Evolutionary conservation across 1,140 invertebrate species (phyloP), one percentile per base, ranked within the genome.

Genomic region (Plectrocnemia conspersa): DNA sequence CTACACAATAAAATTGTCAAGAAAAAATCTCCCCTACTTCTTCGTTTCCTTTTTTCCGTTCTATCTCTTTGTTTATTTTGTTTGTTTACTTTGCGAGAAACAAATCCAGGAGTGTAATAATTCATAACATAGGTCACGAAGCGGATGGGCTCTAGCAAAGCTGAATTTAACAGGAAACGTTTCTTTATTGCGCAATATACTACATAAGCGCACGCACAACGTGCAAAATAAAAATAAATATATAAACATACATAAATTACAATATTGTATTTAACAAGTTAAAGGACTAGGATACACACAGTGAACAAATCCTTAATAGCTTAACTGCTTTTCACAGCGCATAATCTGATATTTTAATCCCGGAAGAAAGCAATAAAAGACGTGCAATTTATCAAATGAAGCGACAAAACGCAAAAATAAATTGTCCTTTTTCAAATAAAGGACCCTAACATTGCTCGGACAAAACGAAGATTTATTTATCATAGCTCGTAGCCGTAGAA

Each of bases 341-440:
- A 50, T 50, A 50, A 50, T 50, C 23, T 50, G 47, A 50, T 50
- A 50, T 50, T 50, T 50, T 50, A 50, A 50, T 50, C 47, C 22
- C 11, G 21, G 23, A 21, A 13, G 32, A 13, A 33, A 21, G 47
- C 47, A 50, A 50, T 50, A 50, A 50, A 27, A 50, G 47, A 29
- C 35, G 46, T 27, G 33, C 38, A 59, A 59, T 59, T 59, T 59
- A 59, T 55, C 25, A 45, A 41, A 44, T 36, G 58, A 55, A 54
- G 58, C 47, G 58, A 55, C 58, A 59, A 54, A 55, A 59, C 58
- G 47, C n/a, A 55, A 59, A 55, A 59, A 54, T 52, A 59, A 54
- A 55, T 52, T 47, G 58, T 55, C 40, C 57, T 24, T 44, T 40
- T 25, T 16, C 19, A 42, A 50, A 56, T 56, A 56, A 56, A 56